Base-by-base conservation (phyloP, 2,797 vertebrate genomes). In the Pseudomugil gertrudae region DNA sequence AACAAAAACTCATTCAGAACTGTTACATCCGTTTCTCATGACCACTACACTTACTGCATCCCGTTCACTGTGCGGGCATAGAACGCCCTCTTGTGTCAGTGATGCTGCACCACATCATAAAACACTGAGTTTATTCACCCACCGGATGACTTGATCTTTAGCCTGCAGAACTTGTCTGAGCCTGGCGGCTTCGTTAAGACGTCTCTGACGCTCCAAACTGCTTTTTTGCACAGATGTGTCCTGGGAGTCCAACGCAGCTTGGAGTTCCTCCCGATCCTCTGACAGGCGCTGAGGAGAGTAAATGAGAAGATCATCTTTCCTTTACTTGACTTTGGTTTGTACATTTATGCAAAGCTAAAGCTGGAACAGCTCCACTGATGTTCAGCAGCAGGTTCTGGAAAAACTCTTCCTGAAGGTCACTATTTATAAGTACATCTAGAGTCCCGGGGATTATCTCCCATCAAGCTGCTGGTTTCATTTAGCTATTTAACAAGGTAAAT, bases 61-160 rank as follows among this genome's bases (percentile, higher is more conserved):
- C 19, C 15, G 0, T 10, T 21, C 10, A 7, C 11, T 54, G 27
- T 30, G 23, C 27, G 0, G 23, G 57, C 43, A 17, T 0, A 77
- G 36, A 27, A 0, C 5, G 66, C 81, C 83, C 63, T 45, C 84
- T 78, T 33, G 71, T 79, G 85, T 36, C 3, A 4, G 1, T 5
- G 7, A 23, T 43, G n/a, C 17, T 19, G 43, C 50, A 67, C 47
- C 73, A 35, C 78, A 76, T 17, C 26, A 14, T 11, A n/a, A 50
- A 9, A 24, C 5, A 29, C 19, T 43, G 13, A 32, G 19, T 13
- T 47, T 2, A 35, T 17, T 23, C 24, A 86, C 89, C 66, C 66
- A 97, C 96, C 93, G 90, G 72, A 94, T 88, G 38, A 94, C 84
- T 30, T 92, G 80, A 26, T 96, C 96, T 76, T 94, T 93, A 35